Evolutionary conservation across 2,797 vertebrate species (phyloP), one percentile per base, ranked within the genome.

Genomic region (Protonibea diacanthus): DNA sequence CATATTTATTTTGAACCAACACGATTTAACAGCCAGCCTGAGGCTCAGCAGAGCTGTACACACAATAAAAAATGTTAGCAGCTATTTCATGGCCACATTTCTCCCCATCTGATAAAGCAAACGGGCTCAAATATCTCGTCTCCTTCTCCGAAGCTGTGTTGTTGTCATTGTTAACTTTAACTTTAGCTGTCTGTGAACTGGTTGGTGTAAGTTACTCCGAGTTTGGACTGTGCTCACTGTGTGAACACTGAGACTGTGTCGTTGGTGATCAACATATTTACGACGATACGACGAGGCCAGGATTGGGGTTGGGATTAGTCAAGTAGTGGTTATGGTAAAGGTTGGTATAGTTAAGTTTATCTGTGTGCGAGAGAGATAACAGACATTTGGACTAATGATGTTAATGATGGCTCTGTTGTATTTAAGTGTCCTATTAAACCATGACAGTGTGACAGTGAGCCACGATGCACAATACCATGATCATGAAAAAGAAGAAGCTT

Each of bases 381-480:
- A n/a, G n/a, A 65, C 42, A 25, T 38, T 9, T 38, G 33, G 33
- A 14, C 33, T 52, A 18, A 57, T 29, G n/a, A 40, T 27, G 51
- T 59, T 44, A 58, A 0, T 2, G 3, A n/a, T 5, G 40, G 23
- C 48, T 72, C 57, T 15, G 61, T 57, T 65, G 1, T 58, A 13
- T 58, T 74, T 21, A 29, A 51, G 53, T 59, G 55, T 40, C 55
- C 73, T 29, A 42, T 66, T 65, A 59, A 52, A 51, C 21, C 29
- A 5, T 18, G 63, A 18, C 63, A 40, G 18, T 8, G 59, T 72
- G 58, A 45, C 59, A 62, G 44, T 12, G 17, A 51, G 45, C 44
- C 42, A 15, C 17, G n/a, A n/a, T 11, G 61, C 23, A n/a, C 21
- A 18, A 42, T 18, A 60, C 38, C 55, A 18, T 17, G 29, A 17